Base-by-base conservation (phyloP, 1,140 invertebrate species). In the Leguminivora glycinivorella region DNA sequence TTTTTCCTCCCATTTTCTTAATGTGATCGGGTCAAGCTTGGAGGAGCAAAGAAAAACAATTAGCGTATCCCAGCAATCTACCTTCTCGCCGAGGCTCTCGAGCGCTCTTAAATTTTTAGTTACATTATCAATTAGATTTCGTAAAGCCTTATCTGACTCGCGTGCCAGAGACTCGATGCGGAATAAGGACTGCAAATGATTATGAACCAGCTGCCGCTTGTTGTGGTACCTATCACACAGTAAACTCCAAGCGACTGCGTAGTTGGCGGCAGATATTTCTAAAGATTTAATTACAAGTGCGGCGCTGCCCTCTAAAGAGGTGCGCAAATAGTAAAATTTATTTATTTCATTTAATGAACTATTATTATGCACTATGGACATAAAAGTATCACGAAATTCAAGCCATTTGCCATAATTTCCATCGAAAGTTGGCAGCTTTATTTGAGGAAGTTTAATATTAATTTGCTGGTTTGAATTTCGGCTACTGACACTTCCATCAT, bases 171-270 rank as follows among this genome's bases (percentile, higher is more conserved):
- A 4, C 25, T 69, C 67, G 31, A 69, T 69, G 24, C 43, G 56
- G 31, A 69, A 69, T 38, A 69, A 12, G 17, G 24, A 69, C 24
- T 69, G 56, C 14, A 69, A 14, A 25, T 69, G 67, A 17, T 69
- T 47, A 17, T 69, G 56, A 19, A 69, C 56, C 12, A 69, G 12
- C 17, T 56, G 25, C 17, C 67, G 67, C 43, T 69, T 69, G 31
- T 69, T 69, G 43, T 68, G 43, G n/a, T 68, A 68, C 22, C 67
- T 68, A 68, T 68, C 40, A 38, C 67, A 68, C n/a, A n/a, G n/a
- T n/a, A n/a, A n/a, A n/a, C n/a, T n/a, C n/a, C n/a, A n/a, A n/a
- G n/a, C n/a, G n/a, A n/a, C n/a, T n/a, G n/a, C n/a, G n/a, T n/a
- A n/a, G n/a, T n/a, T n/a, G n/a, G n/a, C n/a, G n/a, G n/a, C n/a